A percentile compares a stretch with the other conserved stretches of the same genome.
Conservation (phyloP, 2,113 vertebrate species). For the Paraplagusia blochii region DNA sequence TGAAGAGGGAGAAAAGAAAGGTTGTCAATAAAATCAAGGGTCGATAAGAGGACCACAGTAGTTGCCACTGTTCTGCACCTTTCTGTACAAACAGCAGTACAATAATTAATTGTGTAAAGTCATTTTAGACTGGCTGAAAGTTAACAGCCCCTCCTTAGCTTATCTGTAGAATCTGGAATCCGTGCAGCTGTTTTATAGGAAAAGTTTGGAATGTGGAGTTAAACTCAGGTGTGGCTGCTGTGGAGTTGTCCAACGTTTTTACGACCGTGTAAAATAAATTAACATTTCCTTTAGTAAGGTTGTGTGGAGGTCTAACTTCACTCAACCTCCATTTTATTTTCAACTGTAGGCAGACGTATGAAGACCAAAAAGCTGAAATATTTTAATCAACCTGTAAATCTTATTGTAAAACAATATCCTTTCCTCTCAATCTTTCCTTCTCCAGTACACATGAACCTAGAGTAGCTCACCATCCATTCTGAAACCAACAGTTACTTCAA, state of each 20-base stretch:
- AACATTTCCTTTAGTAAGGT: constrained; percentile 1
- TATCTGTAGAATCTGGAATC: constrained; percentile 10
- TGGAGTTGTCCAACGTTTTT: constrained; percentile 2
- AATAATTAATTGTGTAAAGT: constrained; percentile 5
- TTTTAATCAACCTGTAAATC: too few relatives aligned
- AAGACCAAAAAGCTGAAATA: not conserved
- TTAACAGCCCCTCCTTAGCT: constrained; percentile 12
- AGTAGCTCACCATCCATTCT: too few relatives aligned
- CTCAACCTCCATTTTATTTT: constrained; percentile 24
- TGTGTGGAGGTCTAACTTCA: constrained; percentile 5
- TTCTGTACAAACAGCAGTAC: not conserved
- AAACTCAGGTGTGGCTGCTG: constrained; percentile 45
- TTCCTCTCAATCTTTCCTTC: too few relatives aligned
- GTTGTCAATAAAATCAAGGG: not conserved
- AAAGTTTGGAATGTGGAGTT: constrained; percentile 30
- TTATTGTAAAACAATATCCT: too few relatives aligned
- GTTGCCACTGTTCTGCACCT: not conserved
- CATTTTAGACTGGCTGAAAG: not conserved
- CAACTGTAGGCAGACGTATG: not conserved
- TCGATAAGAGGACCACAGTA: not conserved
- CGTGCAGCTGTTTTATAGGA: constrained; percentile 54
- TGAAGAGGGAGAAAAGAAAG: not conserved
- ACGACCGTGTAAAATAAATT: too few relatives aligned
- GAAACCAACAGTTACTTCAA: too few relatives aligned
- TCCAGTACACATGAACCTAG: too few relatives aligned